A percentile compares a stretch with the other conserved stretches of the same genome.
Conservation (phyloP, 2,113 vertebrate species). For the Zapornia atra region DNA sequence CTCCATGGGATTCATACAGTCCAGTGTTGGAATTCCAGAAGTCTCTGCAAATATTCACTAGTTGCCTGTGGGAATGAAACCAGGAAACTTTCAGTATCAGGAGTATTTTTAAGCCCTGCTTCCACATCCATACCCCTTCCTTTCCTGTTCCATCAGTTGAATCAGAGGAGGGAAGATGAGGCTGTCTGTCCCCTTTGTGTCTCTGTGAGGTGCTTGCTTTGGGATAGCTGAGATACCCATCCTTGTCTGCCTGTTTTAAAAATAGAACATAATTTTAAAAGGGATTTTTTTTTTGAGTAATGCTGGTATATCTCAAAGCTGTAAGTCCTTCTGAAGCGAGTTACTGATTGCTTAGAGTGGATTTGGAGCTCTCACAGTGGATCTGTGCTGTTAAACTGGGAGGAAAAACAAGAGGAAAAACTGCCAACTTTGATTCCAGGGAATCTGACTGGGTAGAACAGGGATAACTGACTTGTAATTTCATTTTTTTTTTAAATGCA, state of each 20-base stretch:
- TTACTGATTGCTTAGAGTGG: background rate
- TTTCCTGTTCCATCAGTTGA: background rate
- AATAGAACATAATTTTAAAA: background rate
- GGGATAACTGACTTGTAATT: background rate
- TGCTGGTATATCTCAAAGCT: background rate
- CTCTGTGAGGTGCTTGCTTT: background rate
- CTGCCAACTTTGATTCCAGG: background rate
- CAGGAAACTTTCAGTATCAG: background rate
- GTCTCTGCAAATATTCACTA: background rate
- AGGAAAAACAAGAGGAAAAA: background rate
- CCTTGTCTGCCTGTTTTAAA: background rate
- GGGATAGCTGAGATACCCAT: background rate
- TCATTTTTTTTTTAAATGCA: background rate
- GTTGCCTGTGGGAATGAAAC: background rate
- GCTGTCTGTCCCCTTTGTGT: background rate
- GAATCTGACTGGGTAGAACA: background rate
- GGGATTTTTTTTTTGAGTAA: background rate
- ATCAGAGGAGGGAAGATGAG: background rate
- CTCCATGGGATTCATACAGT: accelerated
- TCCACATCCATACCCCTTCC: background rate
- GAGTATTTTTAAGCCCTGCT: background rate
- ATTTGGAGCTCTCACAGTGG: background rate
- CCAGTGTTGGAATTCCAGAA: background rate
- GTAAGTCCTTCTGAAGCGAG: background rate
- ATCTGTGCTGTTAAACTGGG: background rate